Base-by-base conservation (phyloP, 2,113 vertebrate genomes). In the Deroptyus accipitrinus region DNA sequence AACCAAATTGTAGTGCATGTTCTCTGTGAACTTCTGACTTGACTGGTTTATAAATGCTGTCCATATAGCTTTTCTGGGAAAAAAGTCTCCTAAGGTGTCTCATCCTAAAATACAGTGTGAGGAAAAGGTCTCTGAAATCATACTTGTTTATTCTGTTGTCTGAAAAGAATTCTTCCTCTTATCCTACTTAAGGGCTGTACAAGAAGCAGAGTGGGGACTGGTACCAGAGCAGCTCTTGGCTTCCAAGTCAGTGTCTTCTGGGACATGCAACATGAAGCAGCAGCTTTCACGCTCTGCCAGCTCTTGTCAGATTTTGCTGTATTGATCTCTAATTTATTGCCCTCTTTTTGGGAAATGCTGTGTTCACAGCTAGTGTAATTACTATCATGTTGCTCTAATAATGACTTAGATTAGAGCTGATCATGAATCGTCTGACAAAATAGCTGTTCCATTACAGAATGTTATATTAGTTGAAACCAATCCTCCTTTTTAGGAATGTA, bases 401-500 rank as follows among this genome's bases (percentile, higher is more conserved):
- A 68, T 79, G 81, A 62, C 37, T 73, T 39, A 20, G 61, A 75
- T 86, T 64, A 68, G 49, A 83, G 63, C 39, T 55, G 42, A 62
- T 88, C 17, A 42, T 44, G 27, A 80, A 44, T 70, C 27, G 19
- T 90, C 44, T 83, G 63, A 83, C 54, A 80, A 80, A 94, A 74
- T 66, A 88, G 17, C 28, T 76, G 8, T 89, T 86, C 52, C 35
- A 4, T 84, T 94, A 84, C 24, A 82, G 35, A 95, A 95, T 80
- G 35, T 52, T 85, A 89, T 87, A 91, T 91, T 94, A 79, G 41
- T 85, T 87, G 57, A 92, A 92, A 66, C 27, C 24, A 89, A 44
- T 46, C 52, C 48, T 93, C 49, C 55, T 93, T 95, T 96, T 95
- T 82, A 91, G 93, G 87, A 91, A 94, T 85, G 87, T 90, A 11